Evolutionary conservation across 92 coral and sea anemone genomes (phyloP).

Genomic region (Siderastrea radians): DNA sequence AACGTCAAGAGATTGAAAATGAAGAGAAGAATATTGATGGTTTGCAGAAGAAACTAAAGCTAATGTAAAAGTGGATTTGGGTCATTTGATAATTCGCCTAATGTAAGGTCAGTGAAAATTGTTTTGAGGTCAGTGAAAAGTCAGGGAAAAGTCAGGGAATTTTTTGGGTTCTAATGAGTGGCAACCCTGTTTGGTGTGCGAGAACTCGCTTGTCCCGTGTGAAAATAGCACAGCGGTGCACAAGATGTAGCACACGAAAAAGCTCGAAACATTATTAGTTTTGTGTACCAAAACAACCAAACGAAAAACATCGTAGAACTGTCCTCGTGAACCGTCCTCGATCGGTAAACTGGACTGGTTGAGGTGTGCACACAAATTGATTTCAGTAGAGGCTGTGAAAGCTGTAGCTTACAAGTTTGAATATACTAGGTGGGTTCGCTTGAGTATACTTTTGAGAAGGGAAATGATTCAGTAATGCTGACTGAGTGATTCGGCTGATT

Average conservation of each 20-base stretch:
- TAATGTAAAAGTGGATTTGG: slow-evolving; percentile 37
- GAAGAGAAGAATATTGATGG: slow-evolving; percentile 51
- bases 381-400: too few relatives aligned
- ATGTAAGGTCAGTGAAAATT: slow-evolving; percentile 40
- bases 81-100: slow-evolving; percentile 28
- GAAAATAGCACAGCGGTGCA: too few relatives aligned
- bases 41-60: slow-evolving; percentile 61
- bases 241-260: background rate
- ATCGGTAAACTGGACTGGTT: too few relatives aligned
- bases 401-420: too few relatives aligned
- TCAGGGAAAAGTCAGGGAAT: slow-evolving; percentile 32
- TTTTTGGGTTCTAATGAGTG: slow-evolving; percentile 34
- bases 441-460: too few relatives aligned
- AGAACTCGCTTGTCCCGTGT: background rate
- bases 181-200: slow-evolving; percentile 11
- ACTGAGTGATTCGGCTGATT: too few relatives aligned
- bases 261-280: background rate
- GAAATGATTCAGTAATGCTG: too few relatives aligned
- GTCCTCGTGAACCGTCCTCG: too few relatives aligned
- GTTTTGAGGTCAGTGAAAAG: slow-evolving; percentile 29
- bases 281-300: background rate
- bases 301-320: too few relatives aligned
- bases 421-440: too few relatives aligned
- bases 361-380: too few relatives aligned
- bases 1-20: slow-evolving; percentile 54